Evolutionary conservation across 2,888 invertebrate species (phyloP).

Genomic region (Cantharis lateralis): DNA sequence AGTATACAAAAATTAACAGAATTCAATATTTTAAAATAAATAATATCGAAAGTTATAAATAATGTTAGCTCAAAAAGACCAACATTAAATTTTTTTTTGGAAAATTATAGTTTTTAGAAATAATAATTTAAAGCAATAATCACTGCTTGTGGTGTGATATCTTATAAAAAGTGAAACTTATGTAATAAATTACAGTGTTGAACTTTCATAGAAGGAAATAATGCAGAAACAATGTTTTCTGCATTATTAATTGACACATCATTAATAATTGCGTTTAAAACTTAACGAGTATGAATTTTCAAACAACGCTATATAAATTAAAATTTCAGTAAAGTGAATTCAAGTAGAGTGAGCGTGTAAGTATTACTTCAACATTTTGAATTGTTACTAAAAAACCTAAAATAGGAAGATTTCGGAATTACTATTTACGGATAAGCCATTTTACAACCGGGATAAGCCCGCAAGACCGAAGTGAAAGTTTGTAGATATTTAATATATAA

Average conservation of each 20-base stretch:
- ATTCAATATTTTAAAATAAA: not conserved
- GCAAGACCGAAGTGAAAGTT: too few species aligned
- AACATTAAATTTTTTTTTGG: not conserved
- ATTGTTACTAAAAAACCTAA: not conserved
- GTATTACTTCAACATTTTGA: not conserved
- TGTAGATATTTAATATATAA: too few species aligned
- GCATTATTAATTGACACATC: slow-evolving; percentile 47
- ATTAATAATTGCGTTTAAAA: slow-evolving; percentile 43
- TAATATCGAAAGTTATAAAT: not conserved
- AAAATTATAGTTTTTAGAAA: not conserved
- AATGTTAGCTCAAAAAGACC: not conserved
- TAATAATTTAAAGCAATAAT: not conserved
- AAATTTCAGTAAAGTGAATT: not conserved
- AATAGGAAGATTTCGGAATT: too few species aligned
- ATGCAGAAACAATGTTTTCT: slow-evolving; percentile 49
- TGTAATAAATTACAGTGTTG: slow-evolving; percentile 46
- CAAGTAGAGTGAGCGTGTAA: not conserved
- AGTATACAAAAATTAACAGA: too few species aligned
- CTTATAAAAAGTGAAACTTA: slow-evolving; percentile 12
- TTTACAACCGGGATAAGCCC: too few species aligned
- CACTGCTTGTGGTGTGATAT: slow-evolving; percentile 8
- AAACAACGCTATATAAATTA: not conserved
- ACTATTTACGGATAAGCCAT: too few species aligned
- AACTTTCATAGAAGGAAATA: slow-evolving; percentile 45
- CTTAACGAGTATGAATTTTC: slow-evolving; percentile 9